Conservation (phyloP, 2,888 invertebrate species). For the Pharmacophagus antenor region DNA sequence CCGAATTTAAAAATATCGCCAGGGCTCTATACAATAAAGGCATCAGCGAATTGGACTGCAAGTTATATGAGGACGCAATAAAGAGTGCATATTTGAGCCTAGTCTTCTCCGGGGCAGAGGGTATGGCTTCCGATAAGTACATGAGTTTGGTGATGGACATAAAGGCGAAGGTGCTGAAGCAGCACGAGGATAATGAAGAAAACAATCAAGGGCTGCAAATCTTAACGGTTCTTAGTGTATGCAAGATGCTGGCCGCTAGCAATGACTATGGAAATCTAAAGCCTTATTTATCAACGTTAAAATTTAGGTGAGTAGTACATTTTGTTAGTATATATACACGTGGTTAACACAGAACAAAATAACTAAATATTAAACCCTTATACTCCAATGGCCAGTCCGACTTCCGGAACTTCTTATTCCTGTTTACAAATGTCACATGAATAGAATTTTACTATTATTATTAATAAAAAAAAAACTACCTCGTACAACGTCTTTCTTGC, state of each 20-base stretch:
- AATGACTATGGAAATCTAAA: slow-evolving; percentile 52
- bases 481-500: too few species aligned
- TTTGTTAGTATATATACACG: too few species aligned
- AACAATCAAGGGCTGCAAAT: slow-evolving; percentile 44
- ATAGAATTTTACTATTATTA: too few species aligned
- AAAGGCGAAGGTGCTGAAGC: slow-evolving; percentile 58
- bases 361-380: too few species aligned
- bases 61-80: slow-evolving; percentile 52
- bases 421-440: too few species aligned
- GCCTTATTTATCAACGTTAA: slow-evolving; percentile 46
- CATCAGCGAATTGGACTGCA: slow-evolving; percentile 62
- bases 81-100: slow-evolving; percentile 59
- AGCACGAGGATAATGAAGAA: slow-evolving; percentile 37
- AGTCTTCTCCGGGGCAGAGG: slow-evolving; percentile 50
- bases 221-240: slow-evolving; percentile 49
- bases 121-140: slow-evolving; percentile 53
- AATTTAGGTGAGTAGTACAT: slow-evolving; percentile 51
- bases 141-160: slow-evolving; percentile 68
- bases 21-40: slow-evolving; percentile 67
- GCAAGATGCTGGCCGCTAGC: slow-evolving; percentile 39
- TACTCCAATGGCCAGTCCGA: too few species aligned
- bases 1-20: slow-evolving; percentile 55
- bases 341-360: too few species aligned
- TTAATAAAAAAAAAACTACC: too few species aligned
- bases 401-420: too few species aligned